A percentile compares a stretch with the other conserved stretches of the same genome.
Evolutionary conservation across 2,113 vertebrate species (phyloP).

Genomic region (Herpetotheres cachinnans): DNA sequence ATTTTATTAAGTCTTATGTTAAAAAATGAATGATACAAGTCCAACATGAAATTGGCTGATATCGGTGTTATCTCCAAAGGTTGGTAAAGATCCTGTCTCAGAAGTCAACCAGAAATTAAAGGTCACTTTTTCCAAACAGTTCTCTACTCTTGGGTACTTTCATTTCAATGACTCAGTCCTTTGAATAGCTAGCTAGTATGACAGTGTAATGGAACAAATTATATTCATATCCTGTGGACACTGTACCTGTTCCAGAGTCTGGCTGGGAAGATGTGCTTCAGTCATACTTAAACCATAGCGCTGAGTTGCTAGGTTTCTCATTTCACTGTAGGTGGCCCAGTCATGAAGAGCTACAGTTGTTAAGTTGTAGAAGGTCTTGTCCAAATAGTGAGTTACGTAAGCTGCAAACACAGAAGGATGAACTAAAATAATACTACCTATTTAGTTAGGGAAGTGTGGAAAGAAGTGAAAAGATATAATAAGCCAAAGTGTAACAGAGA

Average conservation of each 20-base stretch:
- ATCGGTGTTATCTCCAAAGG: not conserved
- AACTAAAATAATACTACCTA: not conserved
- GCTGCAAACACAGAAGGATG: constrained; percentile 70
- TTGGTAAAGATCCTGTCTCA: not conserved
- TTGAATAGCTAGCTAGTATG: not conserved
- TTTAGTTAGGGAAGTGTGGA: not conserved
- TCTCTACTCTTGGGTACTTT: not conserved
- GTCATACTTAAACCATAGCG: constrained; percentile 95
- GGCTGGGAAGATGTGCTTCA: constrained; percentile 96
- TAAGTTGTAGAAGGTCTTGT: constrained; percentile 98
- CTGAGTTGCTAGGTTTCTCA: constrained; percentile 95
- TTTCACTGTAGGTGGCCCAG: constrained; percentile 99
- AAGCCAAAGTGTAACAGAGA: not conserved
- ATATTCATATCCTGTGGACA: not conserved
- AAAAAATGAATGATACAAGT: not conserved
- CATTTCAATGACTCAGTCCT: not conserved
- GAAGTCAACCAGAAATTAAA: not conserved
- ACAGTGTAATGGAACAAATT: not conserved
- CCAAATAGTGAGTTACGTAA: constrained; percentile 96
- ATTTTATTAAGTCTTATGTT: not conserved
- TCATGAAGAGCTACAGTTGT: constrained; percentile 97
- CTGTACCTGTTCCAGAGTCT: constrained; percentile 96
- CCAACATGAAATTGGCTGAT: not conserved
- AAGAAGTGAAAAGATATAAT: not conserved
- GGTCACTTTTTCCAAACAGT: not conserved